phyloP scores from a whole-genome alignment of 53 echinoderm and acorn worm genomes.

The Stichopus horrens region DNA sequence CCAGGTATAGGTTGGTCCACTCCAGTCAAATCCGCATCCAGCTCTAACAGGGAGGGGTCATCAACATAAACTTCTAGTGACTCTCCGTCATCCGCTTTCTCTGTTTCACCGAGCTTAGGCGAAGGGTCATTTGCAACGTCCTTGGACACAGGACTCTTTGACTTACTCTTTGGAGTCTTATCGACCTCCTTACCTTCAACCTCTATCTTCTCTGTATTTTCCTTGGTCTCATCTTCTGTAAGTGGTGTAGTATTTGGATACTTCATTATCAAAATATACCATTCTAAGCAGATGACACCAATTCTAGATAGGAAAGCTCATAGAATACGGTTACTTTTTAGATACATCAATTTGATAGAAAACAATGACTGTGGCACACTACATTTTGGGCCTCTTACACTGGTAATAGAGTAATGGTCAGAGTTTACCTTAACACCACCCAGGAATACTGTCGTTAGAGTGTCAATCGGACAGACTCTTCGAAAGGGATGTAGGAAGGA shows the following conservation, averaged over 20 bases:
- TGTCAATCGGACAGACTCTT: neutral
- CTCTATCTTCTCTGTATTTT: constrained; percentile 32
- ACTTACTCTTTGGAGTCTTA: constrained; percentile 54
- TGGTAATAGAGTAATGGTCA: constrained; percentile 15
- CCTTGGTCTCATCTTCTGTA: constrained; percentile 29
- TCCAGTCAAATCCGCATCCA: constrained; percentile 88
- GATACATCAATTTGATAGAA: neutral
- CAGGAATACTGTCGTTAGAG: neutral
- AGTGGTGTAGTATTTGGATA: constrained; percentile 39
- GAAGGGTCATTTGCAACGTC: constrained; percentile 58
- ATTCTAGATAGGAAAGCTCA: constrained; percentile 32
- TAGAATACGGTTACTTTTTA: constrained; percentile 19
- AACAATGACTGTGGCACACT: neutral
- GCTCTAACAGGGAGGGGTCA: constrained; percentile 86
- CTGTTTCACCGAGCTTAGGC: constrained; percentile 48
- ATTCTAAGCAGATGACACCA: neutral
- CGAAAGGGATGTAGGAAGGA: neutral
- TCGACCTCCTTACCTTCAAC: constrained; percentile 30
- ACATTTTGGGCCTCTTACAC: neutral
- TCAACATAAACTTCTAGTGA: constrained; percentile 96
- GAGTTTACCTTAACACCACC: neutral
- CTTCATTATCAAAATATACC: constrained; percentile 21
- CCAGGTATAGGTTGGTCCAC: constrained; percentile 47
- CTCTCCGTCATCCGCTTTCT: constrained; percentile 77
- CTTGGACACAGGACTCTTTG: constrained; percentile 61